A percentile compares a stretch with the other conserved stretches of the same genome.
phyloP scores from a whole-genome alignment of 2,888 invertebrate species.

The Loripinus fragilis region DNA sequence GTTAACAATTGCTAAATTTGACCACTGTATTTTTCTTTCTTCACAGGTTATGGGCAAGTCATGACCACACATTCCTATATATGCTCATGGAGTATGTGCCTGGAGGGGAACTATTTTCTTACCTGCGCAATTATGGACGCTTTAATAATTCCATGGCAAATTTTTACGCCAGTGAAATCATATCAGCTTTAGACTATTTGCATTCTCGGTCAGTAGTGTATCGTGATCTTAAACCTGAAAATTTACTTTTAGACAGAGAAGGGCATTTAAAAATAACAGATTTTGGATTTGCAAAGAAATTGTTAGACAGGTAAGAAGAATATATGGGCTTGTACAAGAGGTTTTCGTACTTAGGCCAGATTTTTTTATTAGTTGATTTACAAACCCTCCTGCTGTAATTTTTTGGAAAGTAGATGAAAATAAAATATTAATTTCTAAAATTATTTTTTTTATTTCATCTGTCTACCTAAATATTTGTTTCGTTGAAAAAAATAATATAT shows the following conservation, averaged over 20 bases:
- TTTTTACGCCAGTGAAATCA: conserved; percentile 97
- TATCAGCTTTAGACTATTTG: conserved; percentile 96
- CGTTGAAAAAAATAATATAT: too few species aligned
- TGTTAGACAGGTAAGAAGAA: conserved; percentile 92
- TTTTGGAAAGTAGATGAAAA: too few species aligned
- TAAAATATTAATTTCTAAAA: too few species aligned
- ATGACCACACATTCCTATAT: conserved; percentile 95
- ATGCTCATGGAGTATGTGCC: conserved; percentile 99
- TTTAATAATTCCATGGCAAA: conserved; percentile 91
- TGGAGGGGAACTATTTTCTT: conserved; percentile 97
- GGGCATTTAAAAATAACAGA: conserved; percentile 99
- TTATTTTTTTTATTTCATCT: too few species aligned
- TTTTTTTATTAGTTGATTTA: too few species aligned
- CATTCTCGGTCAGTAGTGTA: conserved; percentile 88
- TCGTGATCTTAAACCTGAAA: conserved; percentile 87
- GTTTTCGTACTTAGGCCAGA: too few species aligned
- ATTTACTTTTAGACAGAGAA: conserved; percentile 94
- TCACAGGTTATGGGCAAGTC: conserved; percentile 86
- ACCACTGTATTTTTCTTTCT: background rate
- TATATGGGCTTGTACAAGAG: background rate
- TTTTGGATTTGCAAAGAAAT: conserved; percentile 98
- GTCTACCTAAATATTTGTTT: too few species aligned
- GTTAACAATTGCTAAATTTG: too few species aligned
- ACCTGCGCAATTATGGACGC: conserved; percentile 94
- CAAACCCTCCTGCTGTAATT: too few species aligned